Evolutionary conservation across 2,797 vertebrate genomes (phyloP).

Genomic region (Takifugu ocellatus): DNA sequence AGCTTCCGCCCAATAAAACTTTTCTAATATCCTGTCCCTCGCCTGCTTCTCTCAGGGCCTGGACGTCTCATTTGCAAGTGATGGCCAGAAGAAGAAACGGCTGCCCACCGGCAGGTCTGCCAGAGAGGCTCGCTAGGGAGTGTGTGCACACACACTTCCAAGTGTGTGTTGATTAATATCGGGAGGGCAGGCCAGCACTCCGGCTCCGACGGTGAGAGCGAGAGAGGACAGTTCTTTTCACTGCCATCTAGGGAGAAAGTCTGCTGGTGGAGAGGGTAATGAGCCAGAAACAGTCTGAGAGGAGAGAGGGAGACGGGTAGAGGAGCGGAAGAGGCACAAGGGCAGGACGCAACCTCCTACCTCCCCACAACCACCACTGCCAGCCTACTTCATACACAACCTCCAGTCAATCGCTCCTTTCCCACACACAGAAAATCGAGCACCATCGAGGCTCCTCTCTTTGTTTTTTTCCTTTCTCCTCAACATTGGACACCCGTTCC

Average conservation of each 20-base stretch:
- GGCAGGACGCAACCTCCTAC: slow-evolving; percentile 59
- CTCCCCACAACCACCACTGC: slow-evolving; percentile 25
- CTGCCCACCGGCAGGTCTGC: slow-evolving; percentile 64
- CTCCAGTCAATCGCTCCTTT: slow-evolving; percentile 56
- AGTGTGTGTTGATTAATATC: slow-evolving; percentile 76
- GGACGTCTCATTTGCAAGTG: slow-evolving; percentile 71
- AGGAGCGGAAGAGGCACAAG: slow-evolving; percentile 71
- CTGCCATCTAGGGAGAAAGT: slow-evolving; percentile 74
- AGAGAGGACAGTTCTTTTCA: slow-evolving; percentile 76
- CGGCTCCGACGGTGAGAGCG: slow-evolving; percentile 57
- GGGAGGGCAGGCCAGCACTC: slow-evolving; percentile 68
- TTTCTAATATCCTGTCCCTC: slow-evolving; percentile 63
- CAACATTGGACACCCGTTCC: slow-evolving; percentile 46
- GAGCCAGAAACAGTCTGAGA: slow-evolving; percentile 75
- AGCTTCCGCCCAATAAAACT: slow-evolving; percentile 54
- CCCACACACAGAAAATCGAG: slow-evolving; percentile 39
- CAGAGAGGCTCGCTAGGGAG: slow-evolving; percentile 58
- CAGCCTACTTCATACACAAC: slow-evolving; percentile 33
- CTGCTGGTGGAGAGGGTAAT: slow-evolving; percentile 76
- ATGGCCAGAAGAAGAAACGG: slow-evolving; percentile 56
- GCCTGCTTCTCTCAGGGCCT: slow-evolving; percentile 47
- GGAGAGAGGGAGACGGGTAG: slow-evolving; percentile 50
- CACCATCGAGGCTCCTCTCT: slow-evolving; percentile 52
- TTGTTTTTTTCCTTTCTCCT: slow-evolving; percentile 20
- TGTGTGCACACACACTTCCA: slow-evolving; percentile 27